phyloP scores from a whole-genome alignment of 2,797 vertebrate species.

The Sardinella longiceps region DNA sequence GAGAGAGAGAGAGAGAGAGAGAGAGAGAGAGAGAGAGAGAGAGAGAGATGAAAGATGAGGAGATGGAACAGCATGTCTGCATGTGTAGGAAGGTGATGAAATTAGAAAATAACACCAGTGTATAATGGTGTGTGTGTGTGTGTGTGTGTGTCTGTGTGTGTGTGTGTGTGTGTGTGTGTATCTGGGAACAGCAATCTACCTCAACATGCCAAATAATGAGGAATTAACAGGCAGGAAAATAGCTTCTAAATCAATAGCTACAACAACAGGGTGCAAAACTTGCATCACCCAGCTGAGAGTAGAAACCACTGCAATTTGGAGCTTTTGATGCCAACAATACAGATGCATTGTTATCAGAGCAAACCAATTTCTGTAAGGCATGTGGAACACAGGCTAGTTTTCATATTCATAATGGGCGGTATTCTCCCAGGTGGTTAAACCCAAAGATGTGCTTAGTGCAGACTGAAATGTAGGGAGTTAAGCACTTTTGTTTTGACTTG shows the following conservation, averaged over 20 bases:
- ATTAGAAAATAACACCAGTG: neutral
- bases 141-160: constrained; percentile 28
- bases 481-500: too few relatives aligned
- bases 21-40: neutral
- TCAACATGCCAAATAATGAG: neutral
- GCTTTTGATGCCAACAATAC: neutral
- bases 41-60: neutral
- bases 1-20: neutral
- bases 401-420: neutral
- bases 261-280: neutral
- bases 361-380: neutral
- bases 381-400: neutral
- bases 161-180: constrained; percentile 29
- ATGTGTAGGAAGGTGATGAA: neutral
- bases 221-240: neutral
- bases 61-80: neutral
- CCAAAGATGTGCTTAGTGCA: too few relatives aligned
- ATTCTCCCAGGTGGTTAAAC: too few relatives aligned
- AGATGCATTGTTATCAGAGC: too few relatives aligned
- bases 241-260: neutral
- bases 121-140: constrained; percentile 1
- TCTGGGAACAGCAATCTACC: neutral
- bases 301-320: neutral
- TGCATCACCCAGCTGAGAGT: neutral
- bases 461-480: too few relatives aligned